phyloP scores from a whole-genome alignment of 2,113 vertebrate genomes.

The Oxyura jamaicensis region DNA sequence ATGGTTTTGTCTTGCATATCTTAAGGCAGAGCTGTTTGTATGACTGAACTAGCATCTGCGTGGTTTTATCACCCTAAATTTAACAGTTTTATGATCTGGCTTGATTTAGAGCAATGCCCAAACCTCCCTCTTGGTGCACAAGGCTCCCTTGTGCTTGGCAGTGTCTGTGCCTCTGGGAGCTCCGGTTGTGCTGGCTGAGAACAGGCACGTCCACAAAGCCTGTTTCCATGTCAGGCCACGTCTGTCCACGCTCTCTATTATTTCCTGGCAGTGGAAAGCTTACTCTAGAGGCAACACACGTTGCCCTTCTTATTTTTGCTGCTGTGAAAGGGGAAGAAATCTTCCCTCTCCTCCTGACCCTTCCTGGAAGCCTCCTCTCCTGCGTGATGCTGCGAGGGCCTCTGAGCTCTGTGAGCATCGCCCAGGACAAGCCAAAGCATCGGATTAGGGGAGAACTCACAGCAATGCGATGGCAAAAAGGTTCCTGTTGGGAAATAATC shows the following conservation, averaged over 20 bases:
- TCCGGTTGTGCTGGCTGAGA: background rate
- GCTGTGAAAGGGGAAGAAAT: background rate
- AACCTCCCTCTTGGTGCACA: slow-evolving; percentile 47
- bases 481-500: background rate
- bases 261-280: background rate
- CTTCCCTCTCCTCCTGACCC: background rate
- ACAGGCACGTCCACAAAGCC: background rate
- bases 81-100: slow-evolving; percentile 45
- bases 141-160: slow-evolving; percentile 15
- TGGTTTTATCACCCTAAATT: slow-evolving; percentile 53
- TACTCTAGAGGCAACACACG: background rate
- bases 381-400: background rate
- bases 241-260: background rate
- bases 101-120: slow-evolving; percentile 51
- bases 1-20: no score
- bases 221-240: background rate
- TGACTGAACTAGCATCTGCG: slow-evolving; percentile 41
- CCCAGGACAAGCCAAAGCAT: background rate
- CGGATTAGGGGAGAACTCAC: background rate
- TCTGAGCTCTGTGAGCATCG: background rate
- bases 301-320: background rate
- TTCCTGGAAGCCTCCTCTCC: background rate
- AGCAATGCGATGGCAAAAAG: background rate
- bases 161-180: slow-evolving; percentile 44
- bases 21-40: slow-evolving; percentile 22